Percentiles rank a stretch among this genome's conserved stretches.
Evolutionary conservation across 2,888 invertebrate species (phyloP).

Genomic region (Lepeophtheirus nordmannii): DNA sequence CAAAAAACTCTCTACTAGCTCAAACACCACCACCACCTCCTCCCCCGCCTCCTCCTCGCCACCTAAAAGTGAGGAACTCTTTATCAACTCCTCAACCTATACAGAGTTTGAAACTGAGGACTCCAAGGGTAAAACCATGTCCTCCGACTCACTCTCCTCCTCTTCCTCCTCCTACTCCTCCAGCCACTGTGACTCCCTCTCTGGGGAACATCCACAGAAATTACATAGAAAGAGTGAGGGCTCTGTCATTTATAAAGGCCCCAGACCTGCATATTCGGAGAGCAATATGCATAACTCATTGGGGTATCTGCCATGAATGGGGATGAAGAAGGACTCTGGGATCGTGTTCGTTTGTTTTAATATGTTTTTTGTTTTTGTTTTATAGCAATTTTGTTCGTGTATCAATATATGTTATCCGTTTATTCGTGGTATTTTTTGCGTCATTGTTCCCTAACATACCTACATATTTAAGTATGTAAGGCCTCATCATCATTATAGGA

Average conservation of each 20-base stretch:
- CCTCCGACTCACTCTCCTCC: background rate
- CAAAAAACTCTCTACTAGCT: background rate
- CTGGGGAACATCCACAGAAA: background rate
- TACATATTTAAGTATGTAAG: no score
- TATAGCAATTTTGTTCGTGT: background rate
- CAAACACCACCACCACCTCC: background rate
- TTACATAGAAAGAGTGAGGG: background rate
- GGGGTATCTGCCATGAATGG: conserved; percentile 45
- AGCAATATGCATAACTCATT: conserved; percentile 47
- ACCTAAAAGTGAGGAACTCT: background rate
- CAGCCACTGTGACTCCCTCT: conserved; percentile 1
- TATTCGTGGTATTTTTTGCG: no score
- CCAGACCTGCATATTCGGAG: conserved; percentile 29
- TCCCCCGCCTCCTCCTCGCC: background rate
- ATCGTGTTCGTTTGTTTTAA: background rate
- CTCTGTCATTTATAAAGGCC: background rate
- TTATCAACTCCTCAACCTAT: background rate
- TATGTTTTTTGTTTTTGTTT: no score
- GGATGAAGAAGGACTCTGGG: no score
- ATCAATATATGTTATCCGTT: no score
- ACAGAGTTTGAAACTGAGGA: conserved; percentile 4
- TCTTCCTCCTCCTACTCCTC: background rate
- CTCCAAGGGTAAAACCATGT: background rate
- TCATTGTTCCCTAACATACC: no score
- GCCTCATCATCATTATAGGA: no score